These are phyloP conservation scores for Seira ritae DNA, from an alignment of 2,888 invertebrate species.

Conservation along the genomic window DNA sequence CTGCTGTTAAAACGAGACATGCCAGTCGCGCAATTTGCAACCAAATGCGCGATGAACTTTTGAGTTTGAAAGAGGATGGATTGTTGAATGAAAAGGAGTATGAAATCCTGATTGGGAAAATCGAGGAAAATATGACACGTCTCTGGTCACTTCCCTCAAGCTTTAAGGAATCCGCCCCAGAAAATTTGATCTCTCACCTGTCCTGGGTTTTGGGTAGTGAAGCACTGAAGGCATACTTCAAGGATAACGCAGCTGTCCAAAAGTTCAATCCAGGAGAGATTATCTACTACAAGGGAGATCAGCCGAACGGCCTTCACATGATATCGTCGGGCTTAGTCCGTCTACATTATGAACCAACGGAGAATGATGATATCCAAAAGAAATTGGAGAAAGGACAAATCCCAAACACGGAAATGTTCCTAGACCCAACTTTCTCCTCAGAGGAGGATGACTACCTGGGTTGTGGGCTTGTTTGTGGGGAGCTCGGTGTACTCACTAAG, in stretches of 20 bases:
- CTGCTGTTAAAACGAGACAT: constrained; percentile 82
- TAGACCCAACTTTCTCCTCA: constrained; percentile 77
- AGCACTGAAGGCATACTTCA: constrained; percentile 58
- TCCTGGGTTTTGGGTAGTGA: constrained; percentile 70
- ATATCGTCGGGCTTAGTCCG: constrained; percentile 77
- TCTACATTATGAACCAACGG: constrained; percentile 74
- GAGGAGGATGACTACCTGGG: constrained; percentile 79
- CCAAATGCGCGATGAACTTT: constrained; percentile 79
- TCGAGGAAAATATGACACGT: constrained; percentile 79
- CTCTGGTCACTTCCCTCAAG: constrained; percentile 73
- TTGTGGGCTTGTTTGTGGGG: constrained; percentile 81
- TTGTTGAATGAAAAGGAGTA: constrained; percentile 81
- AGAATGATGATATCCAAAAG: constrained; percentile 75
- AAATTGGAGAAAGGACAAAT: constrained; percentile 77
- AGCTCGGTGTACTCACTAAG: constrained; percentile 80
- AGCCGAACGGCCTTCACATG: constrained; percentile 76
- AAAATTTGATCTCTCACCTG: constrained; percentile 75
- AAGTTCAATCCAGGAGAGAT: constrained; percentile 75
- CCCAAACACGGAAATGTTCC: constrained; percentile 79
- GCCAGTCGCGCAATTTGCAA: constrained; percentile 81
- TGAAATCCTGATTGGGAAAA: constrained; percentile 77
- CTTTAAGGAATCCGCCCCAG: constrained; percentile 62
- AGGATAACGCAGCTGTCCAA: constrained; percentile 74
- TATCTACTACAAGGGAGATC: constrained; percentile 75
- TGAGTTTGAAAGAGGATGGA: constrained; percentile 79